These are phyloP conservation scores for Gallinago stenura DNA, from an alignment of 2,797 vertebrate genomes.

Conservation along the genomic window DNA sequence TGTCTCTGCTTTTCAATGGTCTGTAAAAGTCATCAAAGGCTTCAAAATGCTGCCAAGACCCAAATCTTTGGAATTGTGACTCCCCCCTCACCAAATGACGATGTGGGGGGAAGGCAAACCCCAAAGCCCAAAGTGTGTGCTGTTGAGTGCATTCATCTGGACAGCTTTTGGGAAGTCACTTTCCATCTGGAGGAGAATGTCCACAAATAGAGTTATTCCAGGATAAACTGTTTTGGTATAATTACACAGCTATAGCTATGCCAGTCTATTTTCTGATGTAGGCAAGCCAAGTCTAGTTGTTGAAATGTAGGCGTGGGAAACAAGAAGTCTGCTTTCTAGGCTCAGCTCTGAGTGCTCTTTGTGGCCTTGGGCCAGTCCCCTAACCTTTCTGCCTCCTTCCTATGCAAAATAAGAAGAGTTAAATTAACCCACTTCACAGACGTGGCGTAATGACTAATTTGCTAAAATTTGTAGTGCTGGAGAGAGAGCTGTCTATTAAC, in stretches of 20 bases:
- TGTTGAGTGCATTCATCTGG: neutral
- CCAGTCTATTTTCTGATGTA: slow-evolving; percentile 37
- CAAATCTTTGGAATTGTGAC: neutral
- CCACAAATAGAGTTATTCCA: neutral
- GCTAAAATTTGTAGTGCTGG: slow-evolving; percentile 6
- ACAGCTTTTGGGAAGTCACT: slow-evolving; percentile 38
- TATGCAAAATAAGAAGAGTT: slow-evolving; percentile 38
- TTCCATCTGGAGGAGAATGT: slow-evolving; percentile 37
- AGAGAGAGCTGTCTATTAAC: neutral
- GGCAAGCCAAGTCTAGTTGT: slow-evolving; percentile 67
- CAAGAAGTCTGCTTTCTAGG: slow-evolving; percentile 63
- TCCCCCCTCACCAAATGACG: neutral
- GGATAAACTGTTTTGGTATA: neutral
- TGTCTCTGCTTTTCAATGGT: neutral
- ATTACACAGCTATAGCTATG: slow-evolving; percentile 54
- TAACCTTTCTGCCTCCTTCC: slow-evolving; percentile 36
- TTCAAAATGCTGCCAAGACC: neutral
- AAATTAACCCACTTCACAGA: slow-evolving; percentile 26
- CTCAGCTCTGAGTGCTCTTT: slow-evolving; percentile 34
- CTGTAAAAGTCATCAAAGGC: slow-evolving; percentile 27
- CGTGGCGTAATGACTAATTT: slow-evolving; percentile 43
- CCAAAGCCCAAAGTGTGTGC: neutral
- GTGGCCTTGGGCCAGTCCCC: slow-evolving; percentile 51
- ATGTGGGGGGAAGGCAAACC: neutral
- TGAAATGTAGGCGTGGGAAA: slow-evolving; percentile 66